phyloP scores from a whole-genome alignment of 1,140 invertebrate species.

The Kradibia gibbosae region DNA sequence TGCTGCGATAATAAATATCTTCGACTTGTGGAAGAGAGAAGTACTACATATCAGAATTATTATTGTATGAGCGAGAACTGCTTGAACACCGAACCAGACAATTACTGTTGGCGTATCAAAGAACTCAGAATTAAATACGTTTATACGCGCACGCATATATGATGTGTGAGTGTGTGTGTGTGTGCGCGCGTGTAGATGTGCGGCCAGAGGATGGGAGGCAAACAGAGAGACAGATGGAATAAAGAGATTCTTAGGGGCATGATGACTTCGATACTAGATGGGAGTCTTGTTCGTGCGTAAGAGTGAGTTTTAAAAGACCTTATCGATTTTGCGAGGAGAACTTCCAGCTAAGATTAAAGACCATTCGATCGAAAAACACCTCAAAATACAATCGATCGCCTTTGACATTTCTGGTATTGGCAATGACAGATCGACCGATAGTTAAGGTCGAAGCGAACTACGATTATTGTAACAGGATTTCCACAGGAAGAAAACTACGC shows the following conservation, averaged over 20 bases:
- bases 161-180: not conserved
- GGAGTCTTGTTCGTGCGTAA: not conserved
- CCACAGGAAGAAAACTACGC: too few relatives aligned
- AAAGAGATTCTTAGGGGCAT: not conserved
- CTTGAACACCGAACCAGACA: not conserved
- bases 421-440: too few relatives aligned
- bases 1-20: not conserved
- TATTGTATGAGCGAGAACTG: slow-evolving; percentile 3
- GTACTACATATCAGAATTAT: not conserved
- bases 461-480: too few relatives aligned
- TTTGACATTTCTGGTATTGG: too few relatives aligned
- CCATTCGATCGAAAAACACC: too few relatives aligned
- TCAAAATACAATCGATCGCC: too few relatives aligned
- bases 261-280: not conserved
- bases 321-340: not conserved
- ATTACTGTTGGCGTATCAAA: not conserved
- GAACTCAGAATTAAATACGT: not conserved
- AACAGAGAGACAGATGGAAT: slow-evolving; percentile 19
- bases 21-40: not conserved
- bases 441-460: too few relatives aligned
- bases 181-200: not conserved
- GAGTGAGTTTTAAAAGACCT: not conserved
- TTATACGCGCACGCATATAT: too few relatives aligned
- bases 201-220: not conserved
- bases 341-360: not conserved